phyloP scores from a whole-genome alignment of 1,140 invertebrate genomes.

The Leguminivora glycinivorella region DNA sequence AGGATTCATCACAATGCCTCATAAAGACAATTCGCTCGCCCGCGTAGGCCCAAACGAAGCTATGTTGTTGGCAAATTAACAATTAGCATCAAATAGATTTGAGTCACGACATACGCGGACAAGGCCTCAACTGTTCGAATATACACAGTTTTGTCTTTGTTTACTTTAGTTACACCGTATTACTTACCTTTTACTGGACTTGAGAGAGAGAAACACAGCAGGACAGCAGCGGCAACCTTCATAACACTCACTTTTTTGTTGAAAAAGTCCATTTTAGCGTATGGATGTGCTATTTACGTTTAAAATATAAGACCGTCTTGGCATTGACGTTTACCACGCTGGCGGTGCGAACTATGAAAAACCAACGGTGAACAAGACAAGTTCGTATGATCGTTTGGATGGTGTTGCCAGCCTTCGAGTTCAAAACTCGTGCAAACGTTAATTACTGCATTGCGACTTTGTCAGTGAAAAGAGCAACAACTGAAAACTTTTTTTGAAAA shows the following conservation, averaged over 20 bases:
- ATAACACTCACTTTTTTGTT: constrained; percentile 14
- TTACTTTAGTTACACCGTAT: background rate
- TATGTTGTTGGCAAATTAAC: constrained; percentile 8
- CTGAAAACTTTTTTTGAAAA: no score
- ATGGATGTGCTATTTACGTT: constrained; percentile 23
- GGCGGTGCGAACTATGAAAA: constrained; percentile 9
- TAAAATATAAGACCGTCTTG: constrained; percentile 16
- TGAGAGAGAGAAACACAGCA: background rate
- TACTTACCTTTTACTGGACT: background rate
- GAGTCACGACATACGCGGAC: background rate
- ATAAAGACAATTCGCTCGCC: constrained; percentile 8
- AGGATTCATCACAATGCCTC: background rate
- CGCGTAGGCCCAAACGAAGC: background rate
- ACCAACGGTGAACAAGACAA: constrained; percentile 9
- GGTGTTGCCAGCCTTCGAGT: background rate
- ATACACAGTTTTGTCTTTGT: constrained; percentile 20
- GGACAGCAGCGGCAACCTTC: background rate
- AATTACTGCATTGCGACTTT: no score
- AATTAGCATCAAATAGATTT: constrained; percentile 25
- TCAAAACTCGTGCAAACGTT: background rate
- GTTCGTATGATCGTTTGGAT: background rate
- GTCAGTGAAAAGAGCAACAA: no score
- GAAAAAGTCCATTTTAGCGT: constrained; percentile 19
- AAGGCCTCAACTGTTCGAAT: constrained; percentile 15
- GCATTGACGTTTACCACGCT: constrained; percentile 27